These are phyloP conservation scores for Phocoena phocoena DNA, from an alignment of 2,113 vertebrate genomes.

Conservation along the genomic window DNA sequence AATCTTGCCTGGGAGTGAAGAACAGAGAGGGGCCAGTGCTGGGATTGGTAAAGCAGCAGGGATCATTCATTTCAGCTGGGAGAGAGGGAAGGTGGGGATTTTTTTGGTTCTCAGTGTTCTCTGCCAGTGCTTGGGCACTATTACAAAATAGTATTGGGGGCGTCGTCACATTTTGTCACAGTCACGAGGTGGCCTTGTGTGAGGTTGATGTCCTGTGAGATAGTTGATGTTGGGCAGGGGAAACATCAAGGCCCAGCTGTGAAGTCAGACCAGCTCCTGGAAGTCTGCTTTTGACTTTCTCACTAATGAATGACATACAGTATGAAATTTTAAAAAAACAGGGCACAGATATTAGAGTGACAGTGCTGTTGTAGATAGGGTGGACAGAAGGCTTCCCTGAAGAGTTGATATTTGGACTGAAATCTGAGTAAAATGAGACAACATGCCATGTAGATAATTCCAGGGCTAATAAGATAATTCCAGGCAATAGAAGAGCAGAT, in stretches of 20 bases:
- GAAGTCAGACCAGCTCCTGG: not conserved
- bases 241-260: not conserved
- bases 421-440: not conserved
- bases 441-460: too few relatives aligned
- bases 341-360: accelerated
- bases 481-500: not conserved
- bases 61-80: not conserved
- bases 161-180: not conserved
- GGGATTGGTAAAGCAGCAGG: not conserved
- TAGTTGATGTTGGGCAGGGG: not conserved
- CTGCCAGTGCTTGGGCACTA: not conserved
- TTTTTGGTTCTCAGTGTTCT: not conserved
- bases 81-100: not conserved
- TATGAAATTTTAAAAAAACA: not conserved
- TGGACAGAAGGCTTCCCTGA: not conserved
- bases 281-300: not conserved
- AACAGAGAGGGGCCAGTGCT: not conserved
- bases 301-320: not conserved
- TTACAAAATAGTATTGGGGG: not conserved
- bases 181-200: not conserved
- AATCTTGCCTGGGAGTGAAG: not conserved
- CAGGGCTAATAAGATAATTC: too few relatives aligned
- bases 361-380: too few relatives aligned
- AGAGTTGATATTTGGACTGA: not conserved
- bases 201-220: not conserved